Evolutionary conservation across 2,888 invertebrate genomes (phyloP), one percentile per base, ranked within the genome.

Genomic region (Euphydryas editha): DNA sequence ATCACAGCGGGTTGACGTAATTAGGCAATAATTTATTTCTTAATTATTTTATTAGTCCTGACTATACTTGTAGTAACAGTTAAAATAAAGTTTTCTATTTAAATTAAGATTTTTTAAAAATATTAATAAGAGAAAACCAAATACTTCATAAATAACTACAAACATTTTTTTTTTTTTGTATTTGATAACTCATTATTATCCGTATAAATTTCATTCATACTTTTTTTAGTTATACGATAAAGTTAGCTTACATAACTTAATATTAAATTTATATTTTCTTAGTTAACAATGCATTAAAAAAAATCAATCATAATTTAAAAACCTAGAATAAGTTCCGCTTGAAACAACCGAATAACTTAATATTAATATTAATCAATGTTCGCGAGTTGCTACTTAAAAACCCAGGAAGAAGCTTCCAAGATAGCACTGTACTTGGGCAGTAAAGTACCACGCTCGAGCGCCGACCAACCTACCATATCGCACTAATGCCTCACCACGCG

Each of bases 391-490:
- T n/a, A 73, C 73, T 77, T 75, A 78, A 81, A 80, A 81, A 81
- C 78, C 77, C 76, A 84, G 88, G 88, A 89, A 89, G 86, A 81
- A 76, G 73, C 74, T 73, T 75, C 70, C 61, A 69, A 69, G 67
- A 62, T 57, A 46, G 54, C 20, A 62, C 46, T 55, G 64, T 65
- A 65, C 65, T 59, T 67, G 71, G 71, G 55, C 69, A 71, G 71
- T 71, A 58, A 69, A 51, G 62, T 30, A 49, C 72, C 77, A 85
- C 85, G 91, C 83, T 86, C 79, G 81, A 86, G 84, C 76, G 84
- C 81, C 70, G 76, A 77, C 77, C 90, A 90, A 72, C 88, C 80
- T 88, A 90, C 84, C 92, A 91, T 91, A 91, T 86, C 91, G 88
- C 86, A 88, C 88, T 72, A 70, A 70, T 72, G 76, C 79, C 73